phyloP scores from a whole-genome alignment of 2,888 invertebrate species.

The Teleogryllus oceanicus region DNA sequence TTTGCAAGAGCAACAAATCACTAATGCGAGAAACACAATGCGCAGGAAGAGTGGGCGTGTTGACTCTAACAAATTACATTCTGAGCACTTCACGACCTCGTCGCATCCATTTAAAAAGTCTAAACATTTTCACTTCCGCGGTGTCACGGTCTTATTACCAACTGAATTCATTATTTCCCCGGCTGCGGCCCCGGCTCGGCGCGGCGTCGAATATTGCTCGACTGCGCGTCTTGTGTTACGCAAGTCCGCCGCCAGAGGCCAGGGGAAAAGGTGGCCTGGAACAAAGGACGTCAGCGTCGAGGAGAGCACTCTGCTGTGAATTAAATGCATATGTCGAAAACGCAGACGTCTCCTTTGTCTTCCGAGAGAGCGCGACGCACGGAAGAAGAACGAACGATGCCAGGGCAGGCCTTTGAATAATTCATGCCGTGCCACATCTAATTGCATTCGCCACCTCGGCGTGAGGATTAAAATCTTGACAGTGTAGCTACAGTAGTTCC shows the following conservation, averaged over 20 bases:
- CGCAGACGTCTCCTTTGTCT: constrained; percentile 6
- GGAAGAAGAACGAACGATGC: background rate
- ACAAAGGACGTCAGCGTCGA: background rate
- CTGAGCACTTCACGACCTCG: background rate
- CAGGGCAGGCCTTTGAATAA: constrained; percentile 1
- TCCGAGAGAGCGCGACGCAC: background rate
- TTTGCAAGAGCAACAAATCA: too few species aligned
- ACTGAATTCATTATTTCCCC: background rate
- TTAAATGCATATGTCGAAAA: constrained; percentile 18
- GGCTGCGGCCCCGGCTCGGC: background rate
- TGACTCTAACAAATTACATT: too few species aligned
- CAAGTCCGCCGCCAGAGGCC: background rate
- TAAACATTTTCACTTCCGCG: background rate
- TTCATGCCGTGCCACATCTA: background rate
- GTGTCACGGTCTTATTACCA: background rate
- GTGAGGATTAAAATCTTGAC: background rate
- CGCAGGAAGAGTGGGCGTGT: too few species aligned
- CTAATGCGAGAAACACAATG: too few species aligned
- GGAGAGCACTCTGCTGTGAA: background rate
- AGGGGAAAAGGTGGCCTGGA: constrained; percentile 2
- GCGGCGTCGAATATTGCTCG: background rate
- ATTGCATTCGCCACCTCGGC: constrained; percentile 18
- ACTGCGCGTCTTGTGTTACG: background rate
- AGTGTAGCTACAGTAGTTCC: background rate
- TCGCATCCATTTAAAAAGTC: constrained; percentile 4